Conservation (phyloP, 2,888 invertebrate genomes). For the Xanthorhoe spadicearia region DNA sequence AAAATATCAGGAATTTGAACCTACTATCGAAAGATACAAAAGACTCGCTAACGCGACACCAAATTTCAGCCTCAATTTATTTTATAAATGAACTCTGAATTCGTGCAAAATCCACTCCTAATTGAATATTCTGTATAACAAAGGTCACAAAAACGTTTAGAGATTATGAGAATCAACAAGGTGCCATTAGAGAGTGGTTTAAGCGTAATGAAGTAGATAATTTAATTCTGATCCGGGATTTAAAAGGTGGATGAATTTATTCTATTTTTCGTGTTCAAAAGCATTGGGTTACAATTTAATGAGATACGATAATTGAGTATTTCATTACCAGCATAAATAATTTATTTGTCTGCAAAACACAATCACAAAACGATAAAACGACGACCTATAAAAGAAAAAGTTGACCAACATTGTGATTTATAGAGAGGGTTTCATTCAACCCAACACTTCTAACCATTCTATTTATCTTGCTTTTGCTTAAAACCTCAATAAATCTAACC, state of each 20-base stretch:
- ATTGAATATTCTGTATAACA: neutral
- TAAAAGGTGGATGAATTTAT: constrained; percentile 35
- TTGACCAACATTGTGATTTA: too few species aligned
- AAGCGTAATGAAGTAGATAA: constrained; percentile 36
- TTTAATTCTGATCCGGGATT: constrained; percentile 39
- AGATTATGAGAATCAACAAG: constrained; percentile 24
- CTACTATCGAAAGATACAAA: too few species aligned
- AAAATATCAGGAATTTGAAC: too few species aligned
- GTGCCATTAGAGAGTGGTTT: constrained; percentile 26
- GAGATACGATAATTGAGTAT: neutral
- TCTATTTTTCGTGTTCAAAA: constrained; percentile 28
- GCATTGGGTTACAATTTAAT: constrained; percentile 17
- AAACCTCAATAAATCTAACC: too few species aligned
- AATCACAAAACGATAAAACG: neutral
- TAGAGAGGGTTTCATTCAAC: too few species aligned
- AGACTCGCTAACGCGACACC: too few species aligned
- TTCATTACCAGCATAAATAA: neutral
- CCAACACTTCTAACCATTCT: too few species aligned
- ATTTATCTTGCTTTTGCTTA: too few species aligned
- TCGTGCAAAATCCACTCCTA: neutral
- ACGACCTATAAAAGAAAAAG: too few species aligned
- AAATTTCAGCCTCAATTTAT: neutral
- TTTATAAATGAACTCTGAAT: neutral
- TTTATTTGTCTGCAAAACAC: neutral
- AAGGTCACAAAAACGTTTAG: constrained; percentile 15